Base-by-base conservation (phyloP, 2,113 vertebrate genomes). In the Oxyruncus cristatus region DNA sequence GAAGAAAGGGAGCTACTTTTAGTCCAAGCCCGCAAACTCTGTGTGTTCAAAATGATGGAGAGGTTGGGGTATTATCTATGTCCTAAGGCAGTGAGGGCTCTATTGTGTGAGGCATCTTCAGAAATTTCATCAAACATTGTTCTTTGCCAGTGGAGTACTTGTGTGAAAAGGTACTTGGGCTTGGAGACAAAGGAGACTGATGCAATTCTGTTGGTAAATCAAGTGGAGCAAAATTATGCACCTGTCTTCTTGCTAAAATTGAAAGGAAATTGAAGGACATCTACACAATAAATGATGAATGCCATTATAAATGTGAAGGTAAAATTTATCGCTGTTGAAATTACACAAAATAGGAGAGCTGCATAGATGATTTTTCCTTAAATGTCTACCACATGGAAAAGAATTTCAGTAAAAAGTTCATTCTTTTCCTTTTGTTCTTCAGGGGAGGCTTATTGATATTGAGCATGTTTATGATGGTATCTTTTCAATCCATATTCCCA, bases 201-300 rank as follows among this genome's bases (percentile, higher is more conserved):
- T 85, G 85, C 82, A 68, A 88, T 96, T 94, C 83, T 93, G 72
- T 83, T 80, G 88, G 88, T 94, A 92, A 92, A 95, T 90, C 88
- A 92, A 83, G 72, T 73, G 83, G 62, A 50, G 75, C 75, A 88
- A 86, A 94, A 92, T 85, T 66, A 93, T 72, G 83, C 62, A 82
- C 59, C 63, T 93, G 53, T 88, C 44, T 89, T 80, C 56, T 71
- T 92, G 62, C 44, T 85, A 59, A 76, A 88, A 94, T 73, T 74
- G 78, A 85, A 92, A 93, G 49, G 35, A 77, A 77, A 74, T 50
- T 88, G 88, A 88, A 94, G 67, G 83, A 80, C 78, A 79, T 63
- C 50, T 74, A 26, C 63, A 89, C 61, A 91, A 78, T 67, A 63
- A 84, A 75, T 89, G 18, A 84, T 88, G 66, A 91, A 82, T 76